These are phyloP conservation scores for Lampris incognitus DNA, from an alignment of 2,113 vertebrate species.

Conservation along the genomic window DNA sequence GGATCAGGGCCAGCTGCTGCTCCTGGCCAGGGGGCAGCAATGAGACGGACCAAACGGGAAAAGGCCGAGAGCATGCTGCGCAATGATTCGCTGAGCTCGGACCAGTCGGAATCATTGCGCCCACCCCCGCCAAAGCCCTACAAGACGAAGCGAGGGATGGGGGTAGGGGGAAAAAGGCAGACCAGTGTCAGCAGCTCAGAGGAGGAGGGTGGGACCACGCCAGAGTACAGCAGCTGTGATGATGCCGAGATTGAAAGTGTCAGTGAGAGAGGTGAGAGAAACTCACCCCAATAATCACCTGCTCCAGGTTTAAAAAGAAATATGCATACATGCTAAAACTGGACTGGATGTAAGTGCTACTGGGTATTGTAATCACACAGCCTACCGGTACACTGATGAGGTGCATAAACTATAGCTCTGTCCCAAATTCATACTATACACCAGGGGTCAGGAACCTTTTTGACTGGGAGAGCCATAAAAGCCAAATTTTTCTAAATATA, in stretches of 20 bases:
- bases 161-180: constrained; percentile 91
- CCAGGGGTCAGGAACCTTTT: too few species aligned
- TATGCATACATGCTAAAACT: not conserved
- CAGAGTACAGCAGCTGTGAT: constrained; percentile 98
- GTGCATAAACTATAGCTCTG: too few species aligned
- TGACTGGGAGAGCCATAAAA: too few species aligned
- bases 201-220: constrained; percentile 96
- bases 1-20: constrained; percentile 87
- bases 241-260: constrained; percentile 97
- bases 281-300: not conserved
- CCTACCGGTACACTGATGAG: too few species aligned
- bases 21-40: constrained; percentile 84
- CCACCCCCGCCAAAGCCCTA: constrained; percentile 95
- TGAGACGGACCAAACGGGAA: constrained; percentile 92
- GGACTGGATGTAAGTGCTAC: too few species aligned
- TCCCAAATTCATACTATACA: too few species aligned
- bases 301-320: not conserved
- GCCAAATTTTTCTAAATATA: too few species aligned
- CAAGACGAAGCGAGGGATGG: constrained; percentile 85
- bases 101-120: constrained; percentile 96
- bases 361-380: too few species aligned
- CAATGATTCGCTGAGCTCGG: constrained; percentile 97
- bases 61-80: constrained; percentile 97
- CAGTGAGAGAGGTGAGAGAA: constrained; percentile 93
- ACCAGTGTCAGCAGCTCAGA: constrained; percentile 98